Percentiles rank a stretch among this genome's conserved stretches.
Evolutionary conservation across 2,888 invertebrate species (phyloP).

Genomic region (Drosophila mimica): DNA sequence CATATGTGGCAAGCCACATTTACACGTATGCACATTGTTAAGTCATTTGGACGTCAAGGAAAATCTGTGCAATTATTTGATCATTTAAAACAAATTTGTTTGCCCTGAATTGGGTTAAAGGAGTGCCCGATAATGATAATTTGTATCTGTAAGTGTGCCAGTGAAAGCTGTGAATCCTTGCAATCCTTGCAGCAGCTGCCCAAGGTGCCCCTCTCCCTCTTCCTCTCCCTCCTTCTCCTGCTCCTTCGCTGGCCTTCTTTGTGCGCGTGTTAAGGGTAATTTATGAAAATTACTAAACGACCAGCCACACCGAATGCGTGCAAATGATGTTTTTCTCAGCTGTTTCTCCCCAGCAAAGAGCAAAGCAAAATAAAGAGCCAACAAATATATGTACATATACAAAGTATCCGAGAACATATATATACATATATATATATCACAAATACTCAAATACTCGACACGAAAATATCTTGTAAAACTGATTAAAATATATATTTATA

Average conservation of each 20-base stretch:
- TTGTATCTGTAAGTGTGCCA: conserved; percentile 33
- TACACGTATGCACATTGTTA: conserved; percentile 29
- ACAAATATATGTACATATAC: neutral
- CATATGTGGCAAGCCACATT: neutral
- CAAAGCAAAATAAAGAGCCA: conserved; percentile 15
- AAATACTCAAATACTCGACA: too few relatives aligned
- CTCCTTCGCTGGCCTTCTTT: conserved; percentile 22
- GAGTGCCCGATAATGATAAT: conserved; percentile 60
- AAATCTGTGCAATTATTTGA: conserved; percentile 65
- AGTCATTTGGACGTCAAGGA: conserved; percentile 28
- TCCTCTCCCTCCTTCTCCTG: neutral
- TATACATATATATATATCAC: too few relatives aligned
- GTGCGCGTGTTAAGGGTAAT: conserved; percentile 65
- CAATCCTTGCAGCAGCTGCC: conserved; percentile 24
- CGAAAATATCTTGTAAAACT: conserved; percentile 4
- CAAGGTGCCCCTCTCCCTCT: neutral
- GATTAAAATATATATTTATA: neutral
- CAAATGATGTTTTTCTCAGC: conserved; percentile 69
- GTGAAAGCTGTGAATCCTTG: conserved; percentile 38
- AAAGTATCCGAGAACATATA: neutral
- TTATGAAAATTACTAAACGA: conserved; percentile 81
- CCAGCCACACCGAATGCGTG: conserved; percentile 69
- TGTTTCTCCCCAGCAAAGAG: conserved; percentile 17
- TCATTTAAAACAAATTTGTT: conserved; percentile 62
- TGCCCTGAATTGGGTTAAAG: conserved; percentile 34